phyloP scores from a whole-genome alignment of 2,113 vertebrate species.

The Sceloporus tristichus region DNA sequence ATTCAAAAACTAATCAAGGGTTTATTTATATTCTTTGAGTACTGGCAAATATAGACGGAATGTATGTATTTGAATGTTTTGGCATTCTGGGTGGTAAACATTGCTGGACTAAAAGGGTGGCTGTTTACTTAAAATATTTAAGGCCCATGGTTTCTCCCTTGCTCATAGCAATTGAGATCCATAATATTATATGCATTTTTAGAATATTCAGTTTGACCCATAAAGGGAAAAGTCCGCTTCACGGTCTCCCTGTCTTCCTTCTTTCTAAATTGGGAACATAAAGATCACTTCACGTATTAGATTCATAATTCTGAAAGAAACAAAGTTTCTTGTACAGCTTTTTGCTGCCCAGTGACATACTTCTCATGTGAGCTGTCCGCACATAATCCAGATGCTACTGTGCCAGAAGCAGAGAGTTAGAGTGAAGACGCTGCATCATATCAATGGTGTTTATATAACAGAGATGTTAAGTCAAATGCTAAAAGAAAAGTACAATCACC shows the following conservation, averaged over 20 bases:
- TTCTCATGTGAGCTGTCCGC: no score
- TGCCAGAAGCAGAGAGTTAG: background rate
- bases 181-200: background rate
- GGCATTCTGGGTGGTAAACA: background rate
- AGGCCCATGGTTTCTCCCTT: background rate
- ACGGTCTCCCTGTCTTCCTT: background rate
- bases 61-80: slow-evolving; percentile 3
- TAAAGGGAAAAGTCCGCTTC: background rate
- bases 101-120: background rate
- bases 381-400: background rate
- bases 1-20: background rate
- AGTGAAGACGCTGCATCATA: background rate
- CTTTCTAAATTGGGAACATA: background rate
- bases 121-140: background rate
- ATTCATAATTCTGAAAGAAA: background rate
- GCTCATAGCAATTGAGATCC: background rate
- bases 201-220: background rate
- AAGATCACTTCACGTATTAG: background rate
- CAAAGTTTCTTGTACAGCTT: background rate
- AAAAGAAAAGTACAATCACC: background rate
- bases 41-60: background rate
- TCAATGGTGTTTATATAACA: background rate
- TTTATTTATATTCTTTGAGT: background rate
- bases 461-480: background rate
- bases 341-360: background rate